Base-by-base conservation (phyloP, 2,888 invertebrate species). In the Heliconius aoede region DNA sequence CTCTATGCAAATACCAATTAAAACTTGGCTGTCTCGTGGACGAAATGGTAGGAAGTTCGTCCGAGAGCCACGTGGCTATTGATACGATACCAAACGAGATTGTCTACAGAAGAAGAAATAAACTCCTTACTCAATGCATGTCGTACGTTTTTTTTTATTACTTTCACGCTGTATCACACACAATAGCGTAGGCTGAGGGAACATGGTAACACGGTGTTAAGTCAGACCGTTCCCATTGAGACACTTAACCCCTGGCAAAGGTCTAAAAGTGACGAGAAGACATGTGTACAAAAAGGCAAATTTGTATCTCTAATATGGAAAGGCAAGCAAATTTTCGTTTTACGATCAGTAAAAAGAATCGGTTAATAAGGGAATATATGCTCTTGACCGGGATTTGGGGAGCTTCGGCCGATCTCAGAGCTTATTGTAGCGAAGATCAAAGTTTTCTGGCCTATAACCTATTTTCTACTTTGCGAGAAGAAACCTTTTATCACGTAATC, bases 271-370 rank as follows among this genome's bases (percentile, higher is more conserved):
- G 51, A 55, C 60, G 21, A 75, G 78, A 78, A 76, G 80, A 81
- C 77, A 76, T 79, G 79, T 81, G 13, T 65, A 46, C 71, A 69
- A 81, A 80, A 78, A 80, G 78, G 73, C 74, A 81, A 75, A 79
- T 76, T 73, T 73, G 64, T 72, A 75, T 26, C 73, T 55, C 55
- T 73, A 65, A 72, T 67, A 67, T 61, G 74, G 73, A 28, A 78
- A 69, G 69, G 75, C 62, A 71, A 73, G 77, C 77, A 77, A 79
- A 79, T 77, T 79, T 77, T 73, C 75, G 69, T 73, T 79, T 77
- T 71, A 79, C 77, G 75, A 73, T 79, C 75, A 71, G 79, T 79
- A 79, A 79, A 79, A 77, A 79, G 36, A 36, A 73, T 36, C 68
- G 69, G 69, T 71, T 77, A 77, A 79, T 79, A 79, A 77, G 77